These are phyloP conservation scores for Ophion ventricosus DNA, from an alignment of 2,888 invertebrate genomes.

Conservation along the genomic window DNA sequence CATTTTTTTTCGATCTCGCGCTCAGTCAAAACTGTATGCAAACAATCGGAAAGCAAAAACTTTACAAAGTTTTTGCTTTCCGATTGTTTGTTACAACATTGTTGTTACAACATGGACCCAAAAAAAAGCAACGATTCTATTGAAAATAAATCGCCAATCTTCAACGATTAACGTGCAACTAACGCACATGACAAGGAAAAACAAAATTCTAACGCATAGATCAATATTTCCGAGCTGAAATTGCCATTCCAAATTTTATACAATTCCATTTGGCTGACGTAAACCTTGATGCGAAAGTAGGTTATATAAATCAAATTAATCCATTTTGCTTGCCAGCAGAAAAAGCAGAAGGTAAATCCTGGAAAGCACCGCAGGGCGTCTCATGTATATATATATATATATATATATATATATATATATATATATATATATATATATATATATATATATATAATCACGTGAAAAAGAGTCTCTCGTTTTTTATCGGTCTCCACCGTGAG, in stretches of 20 bases:
- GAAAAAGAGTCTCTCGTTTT: slow-evolving; percentile 79
- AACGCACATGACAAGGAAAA: too few species aligned
- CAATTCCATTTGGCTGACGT: background rate
- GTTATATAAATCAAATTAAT: slow-evolving; percentile 32
- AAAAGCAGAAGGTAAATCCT: slow-evolving; percentile 29
- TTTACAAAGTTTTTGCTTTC: too few species aligned
- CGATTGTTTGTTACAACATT: too few species aligned
- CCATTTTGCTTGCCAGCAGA: slow-evolving; percentile 16
- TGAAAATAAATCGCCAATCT: too few species aligned
- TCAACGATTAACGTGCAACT: too few species aligned
- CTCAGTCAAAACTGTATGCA: too few species aligned
- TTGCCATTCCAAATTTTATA: background rate
- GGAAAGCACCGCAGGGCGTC: slow-evolving; percentile 24
- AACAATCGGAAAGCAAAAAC: too few species aligned
- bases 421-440: slow-evolving; percentile 8
- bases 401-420: slow-evolving; percentile 22
- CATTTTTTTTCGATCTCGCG: too few species aligned
- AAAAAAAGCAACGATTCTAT: too few species aligned
- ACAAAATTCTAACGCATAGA: too few species aligned
- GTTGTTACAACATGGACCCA: too few species aligned
- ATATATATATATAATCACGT: slow-evolving; percentile 55
- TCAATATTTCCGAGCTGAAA: too few species aligned
- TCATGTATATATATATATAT: slow-evolving; percentile 16
- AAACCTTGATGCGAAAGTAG: background rate
- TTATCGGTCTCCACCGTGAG: slow-evolving; percentile 70